Percentiles rank a stretch among this genome's conserved stretches.
phyloP scores from a whole-genome alignment of 2,888 invertebrate genomes.

The Lasius fuliginosus region DNA sequence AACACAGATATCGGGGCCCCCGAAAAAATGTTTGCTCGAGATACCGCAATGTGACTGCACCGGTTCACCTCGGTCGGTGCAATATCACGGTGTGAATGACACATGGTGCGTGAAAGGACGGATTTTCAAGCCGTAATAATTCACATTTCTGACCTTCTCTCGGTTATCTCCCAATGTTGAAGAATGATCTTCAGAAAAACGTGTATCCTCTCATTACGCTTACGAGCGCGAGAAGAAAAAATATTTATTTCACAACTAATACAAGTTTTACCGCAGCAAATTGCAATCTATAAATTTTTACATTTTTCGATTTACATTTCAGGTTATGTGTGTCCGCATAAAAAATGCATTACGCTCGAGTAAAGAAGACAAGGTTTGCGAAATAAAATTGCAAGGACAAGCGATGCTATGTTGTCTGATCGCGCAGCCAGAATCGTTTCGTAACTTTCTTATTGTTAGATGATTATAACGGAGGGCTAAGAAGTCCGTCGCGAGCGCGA shows the following conservation, averaged over 20 bases:
- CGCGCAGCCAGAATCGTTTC: neutral
- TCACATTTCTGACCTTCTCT: neutral
- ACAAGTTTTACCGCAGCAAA: neutral
- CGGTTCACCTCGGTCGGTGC: neutral
- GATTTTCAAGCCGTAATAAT: neutral
- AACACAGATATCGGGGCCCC: neutral
- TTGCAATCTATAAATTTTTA: neutral
- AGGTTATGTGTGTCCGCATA: neutral
- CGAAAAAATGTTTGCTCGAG: slow-evolving; percentile 33
- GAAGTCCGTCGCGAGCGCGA: slow-evolving; percentile 19
- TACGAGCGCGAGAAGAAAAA: neutral
- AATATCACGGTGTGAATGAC: slow-evolving; percentile 12
- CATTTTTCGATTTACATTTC: neutral
- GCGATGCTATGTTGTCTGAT: neutral
- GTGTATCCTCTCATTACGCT: too few relatives aligned
- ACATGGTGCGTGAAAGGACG: neutral
- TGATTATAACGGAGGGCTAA: slow-evolving; percentile 21
- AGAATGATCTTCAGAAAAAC: neutral
- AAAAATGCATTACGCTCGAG: neutral
- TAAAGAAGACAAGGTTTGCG: neutral
- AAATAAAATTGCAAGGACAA: neutral
- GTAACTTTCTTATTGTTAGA: slow-evolving; percentile 27
- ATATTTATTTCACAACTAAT: neutral
- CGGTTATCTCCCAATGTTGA: neutral
- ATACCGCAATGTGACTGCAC: slow-evolving; percentile 56